Evolutionary conservation across 2,113 vertebrate species (phyloP).

Genomic region (Syrrhaptes paradoxus): DNA sequence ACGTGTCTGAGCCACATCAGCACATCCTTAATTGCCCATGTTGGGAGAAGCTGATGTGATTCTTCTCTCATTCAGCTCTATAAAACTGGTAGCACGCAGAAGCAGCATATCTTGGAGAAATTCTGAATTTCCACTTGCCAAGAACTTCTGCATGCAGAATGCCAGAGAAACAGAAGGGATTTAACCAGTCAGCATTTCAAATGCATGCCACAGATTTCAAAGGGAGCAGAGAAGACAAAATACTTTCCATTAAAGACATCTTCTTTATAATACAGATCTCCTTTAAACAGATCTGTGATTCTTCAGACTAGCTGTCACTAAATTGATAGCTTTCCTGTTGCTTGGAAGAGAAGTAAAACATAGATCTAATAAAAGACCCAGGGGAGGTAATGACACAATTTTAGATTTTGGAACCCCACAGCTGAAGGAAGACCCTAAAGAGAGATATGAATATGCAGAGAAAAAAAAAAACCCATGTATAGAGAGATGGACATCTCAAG

Average conservation of each 20-base stretch:
- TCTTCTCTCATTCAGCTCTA: background rate
- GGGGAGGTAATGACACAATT: conserved; percentile 6
- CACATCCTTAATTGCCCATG: background rate
- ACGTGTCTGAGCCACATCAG: background rate
- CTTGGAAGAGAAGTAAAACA: background rate
- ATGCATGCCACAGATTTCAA: background rate
- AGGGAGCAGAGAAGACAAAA: background rate
- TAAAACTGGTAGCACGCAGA: background rate
- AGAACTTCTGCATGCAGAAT: background rate
- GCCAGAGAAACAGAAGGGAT: background rate
- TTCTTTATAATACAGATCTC: background rate
- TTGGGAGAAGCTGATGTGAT: background rate
- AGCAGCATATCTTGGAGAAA: conserved; percentile 9
- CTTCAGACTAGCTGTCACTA: background rate
- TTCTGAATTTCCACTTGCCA: background rate
- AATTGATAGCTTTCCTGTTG: background rate
- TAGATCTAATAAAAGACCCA: background rate
- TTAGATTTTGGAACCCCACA: background rate
- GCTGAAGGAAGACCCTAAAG: background rate
- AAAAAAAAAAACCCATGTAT: background rate
- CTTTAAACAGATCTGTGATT: background rate
- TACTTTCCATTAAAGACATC: background rate
- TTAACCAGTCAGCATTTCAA: conserved; percentile 16
- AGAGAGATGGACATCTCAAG: background rate
- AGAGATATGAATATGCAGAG: background rate